Percentiles rank a stretch among this genome's conserved stretches.
Evolutionary conservation across 2,113 vertebrate species (phyloP).

Genomic region (Zosterops hypoxanthus): DNA sequence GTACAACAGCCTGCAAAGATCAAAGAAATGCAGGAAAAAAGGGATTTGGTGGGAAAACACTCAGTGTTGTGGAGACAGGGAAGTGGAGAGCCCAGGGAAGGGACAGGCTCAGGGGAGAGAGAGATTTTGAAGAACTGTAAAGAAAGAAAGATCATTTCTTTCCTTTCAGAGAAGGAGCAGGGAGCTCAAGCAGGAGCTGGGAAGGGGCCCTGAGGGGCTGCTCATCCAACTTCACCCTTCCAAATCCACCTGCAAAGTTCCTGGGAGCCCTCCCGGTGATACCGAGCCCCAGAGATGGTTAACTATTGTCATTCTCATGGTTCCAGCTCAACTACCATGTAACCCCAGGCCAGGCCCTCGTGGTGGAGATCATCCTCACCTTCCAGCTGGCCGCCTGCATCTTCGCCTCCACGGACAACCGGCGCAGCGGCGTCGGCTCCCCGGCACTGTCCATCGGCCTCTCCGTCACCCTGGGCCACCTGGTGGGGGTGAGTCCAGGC

Average conservation of each 20-base stretch:
- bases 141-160: not conserved
- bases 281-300: rapidly evolving
- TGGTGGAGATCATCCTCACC: constrained; percentile 79
- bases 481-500: constrained; percentile 75
- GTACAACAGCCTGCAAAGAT: not conserved
- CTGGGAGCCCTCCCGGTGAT: rapidly evolving
- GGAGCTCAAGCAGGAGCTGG: not conserved
- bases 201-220: not conserved
- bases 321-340: constrained; percentile 73
- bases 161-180: not conserved
- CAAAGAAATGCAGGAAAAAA: not conserved
- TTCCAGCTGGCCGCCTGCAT: constrained; percentile 81
- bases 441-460: constrained; percentile 75
- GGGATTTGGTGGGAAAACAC: not conserved
- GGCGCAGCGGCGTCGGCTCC: constrained; percentile 68
- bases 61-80: rapidly evolving
- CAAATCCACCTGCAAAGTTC: not conserved
- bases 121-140: not conserved
- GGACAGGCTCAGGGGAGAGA: rapidly evolving
- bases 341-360: constrained; percentile 68
- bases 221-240: not conserved
- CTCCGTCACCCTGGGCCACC: constrained; percentile 78
- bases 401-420: constrained; percentile 74
- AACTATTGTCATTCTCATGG: not conserved
- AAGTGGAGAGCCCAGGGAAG: not conserved